A percentile compares a stretch with the other conserved stretches of the same genome.
Conservation (phyloP, 2,113 vertebrate genomes). For the Bambusicola thoracicus region DNA sequence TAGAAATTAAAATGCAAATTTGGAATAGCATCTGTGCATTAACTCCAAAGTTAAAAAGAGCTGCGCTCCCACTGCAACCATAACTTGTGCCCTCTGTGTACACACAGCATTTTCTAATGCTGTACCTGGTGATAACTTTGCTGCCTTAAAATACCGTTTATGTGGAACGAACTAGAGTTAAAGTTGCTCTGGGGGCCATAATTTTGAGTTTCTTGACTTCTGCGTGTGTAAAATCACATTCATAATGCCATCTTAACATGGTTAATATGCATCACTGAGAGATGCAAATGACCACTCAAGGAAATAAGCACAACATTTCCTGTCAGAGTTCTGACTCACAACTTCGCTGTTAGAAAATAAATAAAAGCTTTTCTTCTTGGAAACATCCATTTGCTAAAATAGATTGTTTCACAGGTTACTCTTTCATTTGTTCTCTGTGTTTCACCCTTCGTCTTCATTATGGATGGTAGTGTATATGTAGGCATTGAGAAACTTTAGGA, state of each 20-base stretch:
- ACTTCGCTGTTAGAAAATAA: conserved; percentile 22
- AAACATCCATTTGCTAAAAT: conserved; percentile 11
- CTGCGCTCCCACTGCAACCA: conserved; percentile 26
- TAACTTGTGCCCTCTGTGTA: conserved; percentile 30
- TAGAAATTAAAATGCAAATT: conserved; percentile 24
- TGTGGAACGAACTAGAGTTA: conserved; percentile 37
- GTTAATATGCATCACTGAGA: conserved; percentile 42
- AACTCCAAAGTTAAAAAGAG: conserved; percentile 9
- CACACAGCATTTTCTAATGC: not conserved
- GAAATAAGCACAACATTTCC: conserved; percentile 27
- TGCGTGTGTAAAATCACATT: conserved; percentile 31
- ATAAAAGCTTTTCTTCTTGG: conserved; percentile 12
- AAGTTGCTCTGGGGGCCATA: conserved; percentile 63
- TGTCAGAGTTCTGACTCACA: conserved; percentile 4
- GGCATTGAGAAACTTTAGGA: not conserved
- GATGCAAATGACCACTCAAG: conserved; percentile 55
- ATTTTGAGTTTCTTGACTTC: conserved; percentile 53
- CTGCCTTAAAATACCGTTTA: conserved; percentile 48
- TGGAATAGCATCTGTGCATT: not conserved
- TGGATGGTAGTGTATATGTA: not conserved
- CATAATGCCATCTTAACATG: conserved; percentile 46
- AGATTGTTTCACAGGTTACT: not conserved
- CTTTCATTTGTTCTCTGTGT: not conserved
- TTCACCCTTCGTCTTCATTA: not conserved
- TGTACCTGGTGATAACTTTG: conserved; percentile 32